Conservation (phyloP, 2,113 vertebrate species). For the Lepisosteus oculatus region DNA sequence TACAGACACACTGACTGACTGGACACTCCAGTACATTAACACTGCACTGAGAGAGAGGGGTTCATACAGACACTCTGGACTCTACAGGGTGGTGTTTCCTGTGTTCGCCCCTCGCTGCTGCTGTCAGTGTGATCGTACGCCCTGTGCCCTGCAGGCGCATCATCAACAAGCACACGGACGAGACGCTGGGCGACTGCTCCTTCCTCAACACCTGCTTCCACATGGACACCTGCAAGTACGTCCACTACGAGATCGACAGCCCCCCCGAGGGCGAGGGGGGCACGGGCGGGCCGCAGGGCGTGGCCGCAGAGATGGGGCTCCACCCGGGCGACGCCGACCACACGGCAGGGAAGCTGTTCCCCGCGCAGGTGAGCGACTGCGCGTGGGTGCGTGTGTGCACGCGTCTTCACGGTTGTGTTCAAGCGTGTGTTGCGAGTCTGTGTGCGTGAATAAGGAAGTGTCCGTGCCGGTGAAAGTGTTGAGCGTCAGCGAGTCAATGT, state of each 20-base stretch:
- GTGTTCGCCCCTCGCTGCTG: not conserved
- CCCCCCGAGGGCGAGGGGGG: conserved; percentile 69
- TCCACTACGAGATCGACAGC: conserved; percentile 90
- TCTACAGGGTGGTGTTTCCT: no score
- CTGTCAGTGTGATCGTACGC: not conserved
- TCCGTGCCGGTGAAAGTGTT: no score
- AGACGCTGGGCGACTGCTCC: conserved; percentile 88
- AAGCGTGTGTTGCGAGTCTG: no score
- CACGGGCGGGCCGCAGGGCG: conserved; percentile 54
- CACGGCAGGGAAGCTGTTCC: conserved; percentile 82
- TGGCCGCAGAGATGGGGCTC: conserved; percentile 69
- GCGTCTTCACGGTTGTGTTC: no score
- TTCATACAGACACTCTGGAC: no score
- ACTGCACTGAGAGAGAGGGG: no score
- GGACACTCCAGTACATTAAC: no score
- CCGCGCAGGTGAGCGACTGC: conserved; percentile 71
- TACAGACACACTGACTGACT: no score
- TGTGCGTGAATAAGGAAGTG: no score
- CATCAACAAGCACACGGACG: conserved; percentile 90
- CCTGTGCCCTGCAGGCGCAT: conserved; percentile 70
- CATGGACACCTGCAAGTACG: conserved; percentile 94
- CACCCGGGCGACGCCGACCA: conserved; percentile 69
- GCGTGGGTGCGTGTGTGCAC: no score
- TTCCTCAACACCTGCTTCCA: conserved; percentile 95
- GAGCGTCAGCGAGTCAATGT: no score